A percentile compares a stretch with the other conserved stretches of the same genome.
Evolutionary conservation across 2,888 invertebrate species (phyloP).

Genomic region (Erebia epiphron): DNA sequence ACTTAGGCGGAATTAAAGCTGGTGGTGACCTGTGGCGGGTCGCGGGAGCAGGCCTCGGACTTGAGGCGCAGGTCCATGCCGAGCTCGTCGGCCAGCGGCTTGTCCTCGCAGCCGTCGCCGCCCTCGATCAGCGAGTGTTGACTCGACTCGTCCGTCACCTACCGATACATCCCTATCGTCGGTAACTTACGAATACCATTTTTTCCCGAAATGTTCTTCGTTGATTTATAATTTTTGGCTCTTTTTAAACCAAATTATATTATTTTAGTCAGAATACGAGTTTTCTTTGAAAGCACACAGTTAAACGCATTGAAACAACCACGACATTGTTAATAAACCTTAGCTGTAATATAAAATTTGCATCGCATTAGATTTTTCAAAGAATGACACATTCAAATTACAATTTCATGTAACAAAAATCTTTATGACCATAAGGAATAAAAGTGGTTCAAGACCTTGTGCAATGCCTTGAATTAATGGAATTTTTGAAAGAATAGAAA

Average conservation of each 20-base stretch:
- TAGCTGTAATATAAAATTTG: not conserved
- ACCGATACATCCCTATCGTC: slow-evolving; percentile 44
- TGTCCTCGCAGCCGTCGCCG: slow-evolving; percentile 58
- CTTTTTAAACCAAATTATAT: not conserved
- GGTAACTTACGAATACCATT: not conserved
- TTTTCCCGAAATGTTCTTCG: not conserved
- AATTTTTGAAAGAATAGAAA: no score
- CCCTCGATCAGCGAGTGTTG: slow-evolving; percentile 82
- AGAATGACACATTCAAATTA: slow-evolving; percentile 2
- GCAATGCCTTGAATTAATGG: not conserved
- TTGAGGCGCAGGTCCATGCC: slow-evolving; percentile 89
- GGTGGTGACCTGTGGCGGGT: slow-evolving; percentile 45
- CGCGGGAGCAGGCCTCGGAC: slow-evolving; percentile 75
- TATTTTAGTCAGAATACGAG: slow-evolving; percentile 3
- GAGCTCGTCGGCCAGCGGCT: slow-evolving; percentile 62
- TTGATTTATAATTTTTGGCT: not conserved
- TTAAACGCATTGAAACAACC: not conserved
- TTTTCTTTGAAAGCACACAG: slow-evolving; percentile 16
- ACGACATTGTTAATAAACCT: not conserved
- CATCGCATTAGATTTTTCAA: not conserved
- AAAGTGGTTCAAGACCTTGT: not conserved
- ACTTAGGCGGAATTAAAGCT: not conserved
- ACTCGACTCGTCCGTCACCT: slow-evolving; percentile 88
- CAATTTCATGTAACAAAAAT: not conserved
- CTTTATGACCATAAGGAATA: not conserved